Percentiles rank a stretch among this genome's conserved stretches.
Conservation (phyloP, 2,113 vertebrate genomes). For the Sinocyclocheilus rhinocerous region DNA sequence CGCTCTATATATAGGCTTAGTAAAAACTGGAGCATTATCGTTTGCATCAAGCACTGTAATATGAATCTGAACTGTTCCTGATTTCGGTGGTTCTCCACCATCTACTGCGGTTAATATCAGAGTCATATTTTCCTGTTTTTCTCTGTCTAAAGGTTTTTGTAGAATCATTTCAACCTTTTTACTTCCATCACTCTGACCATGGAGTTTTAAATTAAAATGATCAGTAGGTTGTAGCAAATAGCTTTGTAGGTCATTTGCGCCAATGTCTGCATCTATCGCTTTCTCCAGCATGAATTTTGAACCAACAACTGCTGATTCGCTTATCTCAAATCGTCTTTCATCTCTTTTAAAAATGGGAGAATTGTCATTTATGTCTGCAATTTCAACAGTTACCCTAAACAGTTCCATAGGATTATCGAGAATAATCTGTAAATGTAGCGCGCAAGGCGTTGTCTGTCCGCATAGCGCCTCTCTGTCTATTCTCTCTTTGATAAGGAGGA, state of each 20-base stretch:
- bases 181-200: conserved; percentile 29
- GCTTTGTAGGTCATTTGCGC: conserved; percentile 55
- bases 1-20: conserved; percentile 63
- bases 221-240: conserved; percentile 72
- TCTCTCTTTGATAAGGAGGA: conserved; percentile 70
- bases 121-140: background rate
- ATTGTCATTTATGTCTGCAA: conserved; percentile 51
- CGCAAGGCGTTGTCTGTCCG: conserved; percentile 62
- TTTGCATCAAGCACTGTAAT: conserved; percentile 61
- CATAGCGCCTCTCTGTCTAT: conserved; percentile 76
- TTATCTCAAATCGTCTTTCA: too few relatives aligned
- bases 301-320: conserved; percentile 65
- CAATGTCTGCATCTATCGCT: too few relatives aligned
- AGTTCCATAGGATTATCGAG: conserved; percentile 55
- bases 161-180: conserved; percentile 45
- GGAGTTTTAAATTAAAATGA: conserved; percentile 63
- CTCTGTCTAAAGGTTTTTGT: conserved; percentile 37
- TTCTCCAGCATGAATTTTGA: conserved; percentile 64
- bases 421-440: conserved; percentile 69
- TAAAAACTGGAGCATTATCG: conserved; percentile 63
- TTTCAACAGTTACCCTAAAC: conserved; percentile 11
- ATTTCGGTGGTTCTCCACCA: background rate
- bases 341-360: background rate
- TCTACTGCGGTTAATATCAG: conserved; percentile 39
- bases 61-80: conserved; percentile 63